phyloP scores from a whole-genome alignment of 2,797 vertebrate species.

The Helarctos malayanus region DNA sequence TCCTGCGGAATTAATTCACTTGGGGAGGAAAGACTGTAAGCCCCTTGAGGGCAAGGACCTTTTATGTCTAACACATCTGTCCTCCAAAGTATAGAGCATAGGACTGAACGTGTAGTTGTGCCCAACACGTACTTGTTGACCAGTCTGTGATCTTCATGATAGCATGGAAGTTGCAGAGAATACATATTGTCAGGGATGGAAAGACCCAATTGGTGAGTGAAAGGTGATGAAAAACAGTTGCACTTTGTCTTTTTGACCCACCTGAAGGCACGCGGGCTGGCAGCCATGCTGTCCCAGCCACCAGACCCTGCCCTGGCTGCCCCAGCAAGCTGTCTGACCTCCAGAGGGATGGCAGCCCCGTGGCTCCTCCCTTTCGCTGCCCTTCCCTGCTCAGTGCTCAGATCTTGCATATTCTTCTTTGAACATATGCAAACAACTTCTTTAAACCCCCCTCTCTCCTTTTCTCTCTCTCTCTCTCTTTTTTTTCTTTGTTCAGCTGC shows the following conservation, averaged over 20 bases:
- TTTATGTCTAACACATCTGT: background rate
- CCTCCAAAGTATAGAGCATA: fast-evolving
- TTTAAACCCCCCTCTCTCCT: background rate
- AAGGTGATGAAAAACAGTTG: background rate
- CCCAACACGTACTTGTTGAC: background rate
- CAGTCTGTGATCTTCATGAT: background rate
- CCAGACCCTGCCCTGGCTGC: background rate
- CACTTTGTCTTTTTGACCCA: background rate
- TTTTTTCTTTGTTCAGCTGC: background rate
- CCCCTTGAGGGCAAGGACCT: background rate
- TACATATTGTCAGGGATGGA: background rate
- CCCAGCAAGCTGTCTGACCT: background rate
- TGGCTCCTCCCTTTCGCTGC: background rate
- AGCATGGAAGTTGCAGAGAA: background rate
- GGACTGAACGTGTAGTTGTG: background rate
- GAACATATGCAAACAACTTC: background rate
- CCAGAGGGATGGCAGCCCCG: background rate
- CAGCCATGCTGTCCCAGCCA: background rate
- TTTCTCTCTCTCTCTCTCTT: background rate
- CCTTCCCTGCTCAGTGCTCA: background rate
- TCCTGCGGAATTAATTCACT: background rate
- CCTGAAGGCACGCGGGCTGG: background rate
- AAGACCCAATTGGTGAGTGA: background rate
- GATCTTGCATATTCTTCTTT: background rate
- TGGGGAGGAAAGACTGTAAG: background rate